Base-by-base conservation (phyloP, 2,113 vertebrate species). In the Phalacrocorax brasilianus region DNA sequence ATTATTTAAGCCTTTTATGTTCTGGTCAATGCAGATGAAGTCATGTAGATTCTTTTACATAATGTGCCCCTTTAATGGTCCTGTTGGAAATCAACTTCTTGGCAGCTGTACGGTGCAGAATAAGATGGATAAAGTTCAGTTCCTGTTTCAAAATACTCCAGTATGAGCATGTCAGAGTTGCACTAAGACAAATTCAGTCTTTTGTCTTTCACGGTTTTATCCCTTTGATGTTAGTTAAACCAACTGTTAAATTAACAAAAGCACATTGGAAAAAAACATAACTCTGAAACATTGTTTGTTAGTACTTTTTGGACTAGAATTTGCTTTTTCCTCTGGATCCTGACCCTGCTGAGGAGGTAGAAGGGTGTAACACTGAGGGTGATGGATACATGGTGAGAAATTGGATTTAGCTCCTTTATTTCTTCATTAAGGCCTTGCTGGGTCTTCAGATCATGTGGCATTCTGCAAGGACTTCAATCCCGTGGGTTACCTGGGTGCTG, bases 1-100 rank as follows among this genome's bases (percentile, higher is more conserved):
- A 59, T 66, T 86, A 79, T 82, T 85, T 92, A 86, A 91, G 76
- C 30, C 75, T 90, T 91, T 93, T 85, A 81, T 84, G 33, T 93
- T 93, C 85, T 92, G 75, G 65, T 88, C 79, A 93, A n/a, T 85
- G 75, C 75, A 75, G 79, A 88, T 91, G 80, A 96, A 93, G 71
- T 95, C 26, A 87, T 67, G 67, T 88, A 82, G 49, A 72, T 87
- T 88, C 71, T 88, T 89, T 84, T 84, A 91, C 61, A 62, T 96
- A 66, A 82, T 85, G 33, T 90, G 27, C 22, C 73, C 26, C 67
- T 91, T 93, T 93, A 88, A 80, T 77, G 67, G 40, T 95, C 72
- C 38, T 92, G 45, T 59, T 92, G 67, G 40, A 96, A 91, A 76
- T 75, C 78, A 72, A 58, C 73, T 88, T 93, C 40, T 93, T 94